Evolutionary conservation across 2,113 vertebrate genomes (phyloP).

Genomic region (Epinephelus moara): DNA sequence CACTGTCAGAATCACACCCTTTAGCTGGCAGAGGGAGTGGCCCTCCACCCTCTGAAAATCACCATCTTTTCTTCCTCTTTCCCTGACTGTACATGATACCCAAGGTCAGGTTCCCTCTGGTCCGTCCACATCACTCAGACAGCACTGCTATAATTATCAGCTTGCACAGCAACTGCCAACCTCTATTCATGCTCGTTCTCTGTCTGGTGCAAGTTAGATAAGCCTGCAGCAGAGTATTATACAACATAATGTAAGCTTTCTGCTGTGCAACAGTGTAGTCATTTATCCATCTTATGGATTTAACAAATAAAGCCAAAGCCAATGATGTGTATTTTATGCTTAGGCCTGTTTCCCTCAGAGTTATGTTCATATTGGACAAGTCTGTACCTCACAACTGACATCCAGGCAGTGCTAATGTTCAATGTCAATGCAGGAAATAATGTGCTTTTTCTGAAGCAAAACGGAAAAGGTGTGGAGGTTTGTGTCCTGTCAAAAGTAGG

Average conservation of each 20-base stretch:
- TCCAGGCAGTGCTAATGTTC: neutral
- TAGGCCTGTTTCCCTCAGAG: neutral
- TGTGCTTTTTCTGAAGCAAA: neutral
- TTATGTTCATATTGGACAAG: conserved; percentile 3
- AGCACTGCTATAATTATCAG: conserved; percentile 46
- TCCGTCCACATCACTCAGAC: conserved; percentile 21
- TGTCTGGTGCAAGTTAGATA: conserved; percentile 20
- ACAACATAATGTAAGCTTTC: conserved; percentile 23
- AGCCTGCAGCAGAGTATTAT: neutral
- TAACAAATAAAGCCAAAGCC: conserved; percentile 16
- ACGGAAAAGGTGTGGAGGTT: too few species aligned
- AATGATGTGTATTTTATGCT: neutral
- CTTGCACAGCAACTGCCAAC: conserved; percentile 14
- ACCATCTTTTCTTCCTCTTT: conserved; percentile 2
- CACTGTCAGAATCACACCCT: conserved; percentile 28
- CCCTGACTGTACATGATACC: conserved; percentile 19
- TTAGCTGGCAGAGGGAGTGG: conserved; percentile 15
- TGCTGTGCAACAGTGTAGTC: neutral
- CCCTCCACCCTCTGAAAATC: conserved; percentile 19
- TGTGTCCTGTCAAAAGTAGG: too few species aligned
- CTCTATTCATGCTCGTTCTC: conserved; percentile 36
- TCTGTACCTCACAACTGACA: neutral
- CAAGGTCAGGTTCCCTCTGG: conserved; percentile 37
- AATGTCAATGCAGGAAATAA: neutral
- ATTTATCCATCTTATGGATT: conserved; percentile 24